Evolutionary conservation across 2,888 invertebrate species (phyloP).

Genomic region (Rhamnusium bicolor): DNA sequence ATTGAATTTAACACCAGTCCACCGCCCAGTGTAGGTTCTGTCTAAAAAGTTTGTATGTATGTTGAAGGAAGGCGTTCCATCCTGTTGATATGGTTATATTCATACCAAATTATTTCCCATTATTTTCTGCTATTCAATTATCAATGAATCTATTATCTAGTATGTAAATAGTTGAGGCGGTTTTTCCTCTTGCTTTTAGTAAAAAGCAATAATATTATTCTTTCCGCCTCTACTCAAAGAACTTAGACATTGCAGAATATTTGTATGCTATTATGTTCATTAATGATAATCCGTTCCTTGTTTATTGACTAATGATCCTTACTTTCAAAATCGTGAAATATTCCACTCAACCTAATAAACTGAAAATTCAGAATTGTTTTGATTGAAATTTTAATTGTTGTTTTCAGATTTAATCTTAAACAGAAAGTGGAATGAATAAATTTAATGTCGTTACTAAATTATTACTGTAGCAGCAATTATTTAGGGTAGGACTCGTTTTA

Average conservation of each 20-base stretch:
- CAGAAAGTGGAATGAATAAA: not conserved
- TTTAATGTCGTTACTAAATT: not conserved
- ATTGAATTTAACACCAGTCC: too few species aligned
- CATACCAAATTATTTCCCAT: too few species aligned
- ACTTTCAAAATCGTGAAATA: not conserved
- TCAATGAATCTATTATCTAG: too few species aligned
- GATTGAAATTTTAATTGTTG: not conserved
- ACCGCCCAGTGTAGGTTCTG: too few species aligned
- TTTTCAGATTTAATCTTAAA: slow-evolving; percentile 3
- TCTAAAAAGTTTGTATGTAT: too few species aligned
- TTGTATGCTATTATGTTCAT: not conserved
- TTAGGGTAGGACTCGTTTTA: not conserved
- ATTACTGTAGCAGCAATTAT: not conserved
- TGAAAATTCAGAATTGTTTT: not conserved
- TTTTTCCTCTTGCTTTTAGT: too few species aligned
- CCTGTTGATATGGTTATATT: too few species aligned
- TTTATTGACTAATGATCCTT: not conserved
- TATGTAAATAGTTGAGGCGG: too few species aligned
- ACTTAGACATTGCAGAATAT: not conserved
- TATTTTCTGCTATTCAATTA: too few species aligned
- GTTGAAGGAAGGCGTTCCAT: too few species aligned
- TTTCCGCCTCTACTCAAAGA: too few species aligned
- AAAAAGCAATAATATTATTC: too few species aligned
- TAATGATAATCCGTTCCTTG: not conserved
- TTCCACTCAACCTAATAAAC: not conserved